These are phyloP conservation scores for Ancistrus triradiatus DNA, from an alignment of 2,113 vertebrate species.

Conservation along the genomic window DNA sequence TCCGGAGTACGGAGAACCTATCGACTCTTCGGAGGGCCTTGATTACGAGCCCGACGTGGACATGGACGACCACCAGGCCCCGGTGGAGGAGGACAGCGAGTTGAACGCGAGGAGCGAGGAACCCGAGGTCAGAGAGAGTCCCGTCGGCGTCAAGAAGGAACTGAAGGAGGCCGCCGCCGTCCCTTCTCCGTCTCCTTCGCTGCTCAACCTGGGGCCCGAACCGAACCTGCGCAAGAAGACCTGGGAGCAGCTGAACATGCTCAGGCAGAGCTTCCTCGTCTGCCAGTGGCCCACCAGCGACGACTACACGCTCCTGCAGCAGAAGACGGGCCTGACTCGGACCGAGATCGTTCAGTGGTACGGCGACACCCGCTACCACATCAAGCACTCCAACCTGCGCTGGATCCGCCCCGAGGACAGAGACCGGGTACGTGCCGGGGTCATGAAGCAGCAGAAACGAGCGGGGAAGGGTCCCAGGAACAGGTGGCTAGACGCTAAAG, in stretches of 20 bases:
- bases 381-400: conserved; percentile 70
- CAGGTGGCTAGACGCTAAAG: neutral
- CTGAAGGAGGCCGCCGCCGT: neutral
- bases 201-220: conserved; percentile 19
- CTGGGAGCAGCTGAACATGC: conserved; percentile 68
- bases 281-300: conserved; percentile 72
- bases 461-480: neutral
- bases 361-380: conserved; percentile 73
- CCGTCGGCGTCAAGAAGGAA: conserved; percentile 6
- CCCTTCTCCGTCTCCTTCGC: conserved; percentile 39
- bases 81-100: conserved; percentile 1
- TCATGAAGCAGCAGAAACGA: conserved; percentile 41
- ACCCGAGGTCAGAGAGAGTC: neutral
- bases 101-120: conserved; percentile 11
- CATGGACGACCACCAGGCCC: conserved; percentile 4
- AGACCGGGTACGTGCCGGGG: conserved; percentile 9
- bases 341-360: conserved; percentile 76
- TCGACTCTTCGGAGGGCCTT: conserved; percentile 6
- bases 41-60: conserved; percentile 13
- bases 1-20: conserved; percentile 3
- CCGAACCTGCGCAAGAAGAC: conserved; percentile 44
- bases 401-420: conserved; percentile 68
- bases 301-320: conserved; percentile 65
- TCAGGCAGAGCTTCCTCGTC: conserved; percentile 69
- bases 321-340: conserved; percentile 63